Evolutionary conservation across 2,888 invertebrate genomes (phyloP), one percentile per base, ranked within the genome.

Genomic region (Dasypogon diadema): DNA sequence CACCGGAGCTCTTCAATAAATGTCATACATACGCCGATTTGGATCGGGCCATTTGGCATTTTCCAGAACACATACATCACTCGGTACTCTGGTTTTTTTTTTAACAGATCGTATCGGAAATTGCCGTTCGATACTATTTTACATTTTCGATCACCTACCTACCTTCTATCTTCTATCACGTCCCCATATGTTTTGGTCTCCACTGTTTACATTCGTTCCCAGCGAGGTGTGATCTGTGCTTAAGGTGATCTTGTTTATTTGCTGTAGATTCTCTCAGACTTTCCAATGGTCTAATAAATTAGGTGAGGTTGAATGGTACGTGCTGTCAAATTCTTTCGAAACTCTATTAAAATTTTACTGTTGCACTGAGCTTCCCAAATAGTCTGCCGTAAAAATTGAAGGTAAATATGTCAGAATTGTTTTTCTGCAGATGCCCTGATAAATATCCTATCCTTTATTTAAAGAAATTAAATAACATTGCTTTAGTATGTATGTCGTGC

Each of bases 201-300:
- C 70, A 14, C 8, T 70, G 70, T 70, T 70, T 70, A 70, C 70
- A 18, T 34, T 42, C 3, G 12, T 1, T n/a, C 37, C 30, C 42
- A 70, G 30, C 30, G 70, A 70, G 70, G 70, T 70, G 70, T 70
- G 70, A 70, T 70, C 70, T 54, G 70, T 18, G 56, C 56, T 56
- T 56, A 56, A 42, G 42, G 56, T 42, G 26, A 63, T 63, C 34
- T 46, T 56, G 73, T 73, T 73, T 73, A 73, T 73, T 73, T 73
- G 56, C 42, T 56, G 46, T 34, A 42, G 46, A 42, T 42, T 14
- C 16, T 24, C 68, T 70, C 70, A 70, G 70, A 70, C 70, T 70
- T 54, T 65, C 70, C 70, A 70, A 70, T 70, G 70, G 70, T 54
- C 54, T 70, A 74, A 74, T 74, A 74, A 74, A 74, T 74, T 74